Evolutionary conservation across 2,888 invertebrate species (phyloP).

Genomic region (Seira musarum): DNA sequence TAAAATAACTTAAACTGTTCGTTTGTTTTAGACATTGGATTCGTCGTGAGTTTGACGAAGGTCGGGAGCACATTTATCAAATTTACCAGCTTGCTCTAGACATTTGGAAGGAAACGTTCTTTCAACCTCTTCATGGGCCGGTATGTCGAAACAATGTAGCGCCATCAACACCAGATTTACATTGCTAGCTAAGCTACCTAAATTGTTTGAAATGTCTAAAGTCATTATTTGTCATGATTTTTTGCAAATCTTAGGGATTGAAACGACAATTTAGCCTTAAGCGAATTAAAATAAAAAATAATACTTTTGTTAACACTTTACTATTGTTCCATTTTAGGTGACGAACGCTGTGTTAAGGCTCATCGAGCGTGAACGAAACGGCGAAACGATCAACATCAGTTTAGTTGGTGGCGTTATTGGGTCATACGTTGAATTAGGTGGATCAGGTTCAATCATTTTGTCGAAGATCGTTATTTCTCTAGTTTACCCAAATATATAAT

Average conservation of each 20-base stretch:
- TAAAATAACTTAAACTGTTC: too few relatives aligned
- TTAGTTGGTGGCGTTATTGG: conserved; percentile 99
- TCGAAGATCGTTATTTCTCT: too few relatives aligned
- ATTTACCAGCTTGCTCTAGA: conserved; percentile 98
- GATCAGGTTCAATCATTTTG: conserved; percentile 64
- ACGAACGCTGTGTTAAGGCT: conserved; percentile 97
- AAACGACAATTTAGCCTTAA: background rate
- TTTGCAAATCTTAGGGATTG: too few relatives aligned
- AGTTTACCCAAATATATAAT: too few relatives aligned
- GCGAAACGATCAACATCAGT: conserved; percentile 96
- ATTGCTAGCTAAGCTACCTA: too few relatives aligned
- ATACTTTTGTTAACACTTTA: too few relatives aligned
- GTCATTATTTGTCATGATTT: background rate
- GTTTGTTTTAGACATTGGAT: conserved; percentile 90
- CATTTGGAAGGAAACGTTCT: conserved; percentile 97
- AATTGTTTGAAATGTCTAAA: too few relatives aligned
- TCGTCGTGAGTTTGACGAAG: conserved; percentile 97
- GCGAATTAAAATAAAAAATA: background rate
- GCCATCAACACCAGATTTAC: too few relatives aligned
- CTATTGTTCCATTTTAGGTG: conserved; percentile 76
- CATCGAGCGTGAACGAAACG: conserved; percentile 96
- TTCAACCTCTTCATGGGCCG: conserved; percentile 93
- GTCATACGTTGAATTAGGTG: conserved; percentile 92
- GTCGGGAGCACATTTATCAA: conserved; percentile 96
- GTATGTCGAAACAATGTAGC: too few relatives aligned